These are phyloP conservation scores for Sigmodon hispidus DNA, from an alignment of 2,113 vertebrate genomes.

Conservation along the genomic window DNA sequence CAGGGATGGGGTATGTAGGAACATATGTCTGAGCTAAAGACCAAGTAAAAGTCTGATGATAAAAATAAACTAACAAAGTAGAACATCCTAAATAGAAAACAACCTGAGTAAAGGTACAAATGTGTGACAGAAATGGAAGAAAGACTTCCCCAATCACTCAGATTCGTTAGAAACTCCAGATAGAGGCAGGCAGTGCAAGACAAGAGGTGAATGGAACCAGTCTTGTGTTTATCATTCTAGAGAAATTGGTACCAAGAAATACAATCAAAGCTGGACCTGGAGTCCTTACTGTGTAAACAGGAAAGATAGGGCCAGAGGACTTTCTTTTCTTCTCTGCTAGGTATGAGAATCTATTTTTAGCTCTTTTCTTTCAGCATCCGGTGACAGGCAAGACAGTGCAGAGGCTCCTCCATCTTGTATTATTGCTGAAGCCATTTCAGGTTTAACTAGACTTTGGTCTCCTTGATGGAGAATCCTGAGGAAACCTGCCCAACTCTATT, in stretches of 20 bases:
- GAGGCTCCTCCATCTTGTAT: neutral
- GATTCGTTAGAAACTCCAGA: neutral
- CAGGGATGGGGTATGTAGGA: neutral
- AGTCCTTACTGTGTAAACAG: neutral
- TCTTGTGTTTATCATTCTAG: neutral
- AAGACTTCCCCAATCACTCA: neutral
- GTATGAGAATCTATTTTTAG: neutral
- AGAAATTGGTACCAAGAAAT: neutral
- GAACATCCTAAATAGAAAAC: neutral
- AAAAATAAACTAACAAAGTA: neutral
- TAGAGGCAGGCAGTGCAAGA: neutral
- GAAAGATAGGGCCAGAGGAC: neutral
- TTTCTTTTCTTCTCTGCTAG: neutral
- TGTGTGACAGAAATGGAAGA: neutral
- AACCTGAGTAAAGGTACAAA: neutral
- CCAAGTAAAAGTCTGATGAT: neutral
- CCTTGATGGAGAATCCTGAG: neutral
- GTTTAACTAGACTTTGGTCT: neutral
- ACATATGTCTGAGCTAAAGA: neutral
- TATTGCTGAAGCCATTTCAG: neutral
- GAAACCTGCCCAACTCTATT: neutral
- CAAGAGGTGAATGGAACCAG: neutral
- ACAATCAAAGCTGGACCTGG: neutral
- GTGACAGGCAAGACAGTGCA: neutral
- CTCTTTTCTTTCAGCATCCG: neutral